Percentiles rank a stretch among this genome's conserved stretches.
These are phyloP conservation scores for Catocala nupta DNA, from an alignment of 2,888 invertebrate genomes.

Conservation along the genomic window DNA sequence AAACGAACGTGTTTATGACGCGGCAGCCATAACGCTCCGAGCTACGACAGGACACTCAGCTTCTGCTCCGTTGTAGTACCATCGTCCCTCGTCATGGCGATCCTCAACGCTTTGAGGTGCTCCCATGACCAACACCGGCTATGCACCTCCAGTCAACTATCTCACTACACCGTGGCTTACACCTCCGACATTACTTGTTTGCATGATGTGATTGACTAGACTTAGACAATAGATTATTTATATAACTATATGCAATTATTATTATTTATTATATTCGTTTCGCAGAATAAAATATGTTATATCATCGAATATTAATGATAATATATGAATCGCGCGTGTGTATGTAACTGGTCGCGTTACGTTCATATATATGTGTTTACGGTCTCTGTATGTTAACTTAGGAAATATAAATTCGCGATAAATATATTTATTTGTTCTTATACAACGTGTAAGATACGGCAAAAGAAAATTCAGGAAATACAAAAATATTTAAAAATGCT, in stretches of 20 bases:
- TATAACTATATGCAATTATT: conserved; percentile 26
- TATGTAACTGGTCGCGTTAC: conserved; percentile 34
- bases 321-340: conserved; percentile 45
- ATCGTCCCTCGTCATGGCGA: conserved; percentile 47
- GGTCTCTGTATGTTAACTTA: conserved; percentile 56
- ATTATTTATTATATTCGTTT: conserved; percentile 39
- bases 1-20: conserved; percentile 31
- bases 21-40: conserved; percentile 21
- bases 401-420: conserved; percentile 54
- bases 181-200: conserved; percentile 22
- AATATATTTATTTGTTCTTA: conserved; percentile 60
- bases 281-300: conserved; percentile 30
- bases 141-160: conserved; percentile 30
- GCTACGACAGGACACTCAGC: conserved; percentile 30
- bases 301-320: conserved; percentile 42
- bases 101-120: conserved; percentile 57
- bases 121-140: conserved; percentile 25
- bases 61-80: conserved; percentile 32
- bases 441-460: conserved; percentile 51
- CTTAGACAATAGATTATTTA: conserved; percentile 14
- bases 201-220: conserved; percentile 41
- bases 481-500: conserved; percentile 61
- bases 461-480: conserved; percentile 54
- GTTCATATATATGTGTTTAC: conserved; percentile 57
- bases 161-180: conserved; percentile 38